phyloP scores from a whole-genome alignment of 1,140 invertebrate genomes.

The Periplaneta americana region DNA sequence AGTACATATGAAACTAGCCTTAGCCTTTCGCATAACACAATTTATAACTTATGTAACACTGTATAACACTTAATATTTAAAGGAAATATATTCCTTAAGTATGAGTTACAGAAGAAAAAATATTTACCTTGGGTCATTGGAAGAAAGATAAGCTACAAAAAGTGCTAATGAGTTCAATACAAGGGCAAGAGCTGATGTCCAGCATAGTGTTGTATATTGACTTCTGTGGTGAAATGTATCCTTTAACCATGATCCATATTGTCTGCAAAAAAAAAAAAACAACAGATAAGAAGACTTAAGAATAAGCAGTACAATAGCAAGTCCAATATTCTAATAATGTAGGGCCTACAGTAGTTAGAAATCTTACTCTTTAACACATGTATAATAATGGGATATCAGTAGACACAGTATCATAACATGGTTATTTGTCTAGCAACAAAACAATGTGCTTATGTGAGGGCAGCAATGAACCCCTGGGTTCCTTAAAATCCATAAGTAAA shows the following conservation, averaged over 20 bases:
- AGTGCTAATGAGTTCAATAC: background rate
- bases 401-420: too few relatives aligned
- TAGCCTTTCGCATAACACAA: background rate
- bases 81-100: background rate
- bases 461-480: too few relatives aligned
- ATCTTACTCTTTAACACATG: too few relatives aligned
- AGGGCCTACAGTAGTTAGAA: too few relatives aligned
- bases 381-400: too few relatives aligned
- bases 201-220: constrained; percentile 7
- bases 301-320: too few relatives aligned
- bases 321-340: too few relatives aligned
- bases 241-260: background rate
- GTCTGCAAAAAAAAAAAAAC: too few relatives aligned
- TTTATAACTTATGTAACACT: background rate
- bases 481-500: too few relatives aligned
- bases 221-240: constrained; percentile 5
- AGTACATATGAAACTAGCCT: background rate
- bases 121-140: background rate
- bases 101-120: background rate
- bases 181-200: constrained; percentile 5
- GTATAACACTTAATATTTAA: background rate
- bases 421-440: too few relatives aligned
- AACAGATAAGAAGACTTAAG: too few relatives aligned
- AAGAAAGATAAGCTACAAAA: background rate
- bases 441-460: too few relatives aligned